Evolutionary conservation across 2,797 vertebrate genomes (phyloP), one percentile per base, ranked within the genome.

Genomic region (Perodicticus potto): DNA sequence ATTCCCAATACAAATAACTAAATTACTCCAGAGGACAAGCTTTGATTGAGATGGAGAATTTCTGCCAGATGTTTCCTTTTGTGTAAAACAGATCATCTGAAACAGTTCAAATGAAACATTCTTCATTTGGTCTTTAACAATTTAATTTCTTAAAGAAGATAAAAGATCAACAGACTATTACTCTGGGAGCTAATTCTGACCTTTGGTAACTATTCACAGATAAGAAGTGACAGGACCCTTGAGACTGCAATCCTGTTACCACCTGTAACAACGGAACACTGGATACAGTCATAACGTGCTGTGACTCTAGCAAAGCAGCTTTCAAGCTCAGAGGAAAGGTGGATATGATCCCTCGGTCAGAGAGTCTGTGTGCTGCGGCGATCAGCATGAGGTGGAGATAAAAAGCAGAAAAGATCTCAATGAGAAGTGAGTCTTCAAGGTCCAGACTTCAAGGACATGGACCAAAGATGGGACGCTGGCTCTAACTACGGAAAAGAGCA

Each of bases 71-170:
- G 40, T 45, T 3, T 61, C 45, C 61, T 90, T 97, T 86, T 70
- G 65, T 83, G 93, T 91, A 84, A 81, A 80, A 91, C 32, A 77
- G 55, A 87, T 55, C 43, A 83, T 74, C n/a, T 81, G 63, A 53
- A 34, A n/a, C n/a, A n/a, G n/a, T n/a, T n/a, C n/a, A n/a, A n/a
- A n/a, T 81, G 63, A 53, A 34, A 84, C 23, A 77, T 69, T 77
- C 55, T 84, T 73, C 65, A 81, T 94, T 84, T 78, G 63, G 76
- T 96, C 67, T 91, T 53, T 80, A 93, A 93, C 82, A 70, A 94
- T 83, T 90, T 94, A 85, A 80, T 90, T 92, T 73, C 82, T 94
- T 37, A 78, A 86, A 92, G 76, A 91, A 57, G 43, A 89, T 23
- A 61, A 83, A 84, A 40, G 37, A 93, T 70, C 22, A 85, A 89